Conservation (phyloP, 2,797 vertebrate genomes). For the Neosalanx taihuensis region DNA sequence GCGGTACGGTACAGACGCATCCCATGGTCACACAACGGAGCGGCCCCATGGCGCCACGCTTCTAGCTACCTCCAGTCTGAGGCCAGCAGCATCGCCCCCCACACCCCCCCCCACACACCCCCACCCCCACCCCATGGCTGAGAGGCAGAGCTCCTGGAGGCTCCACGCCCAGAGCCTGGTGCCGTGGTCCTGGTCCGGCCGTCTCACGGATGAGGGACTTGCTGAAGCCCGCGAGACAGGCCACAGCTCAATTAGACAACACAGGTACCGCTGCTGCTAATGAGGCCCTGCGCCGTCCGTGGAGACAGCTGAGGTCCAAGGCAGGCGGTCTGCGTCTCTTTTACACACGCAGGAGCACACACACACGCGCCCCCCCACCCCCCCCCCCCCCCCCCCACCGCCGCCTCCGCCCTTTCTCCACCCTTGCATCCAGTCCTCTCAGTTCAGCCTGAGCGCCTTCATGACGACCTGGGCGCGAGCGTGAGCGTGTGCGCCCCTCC, state of each 20-base stretch:
- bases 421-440: constrained; percentile 48
- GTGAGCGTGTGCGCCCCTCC: constrained; percentile 24
- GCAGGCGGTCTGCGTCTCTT: background rate
- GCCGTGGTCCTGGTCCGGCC: constrained; percentile 38
- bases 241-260: constrained; percentile 65
- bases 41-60: too few relatives aligned
- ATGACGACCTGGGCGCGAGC: constrained; percentile 31
- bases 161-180: too few relatives aligned
- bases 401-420: constrained; percentile 2
- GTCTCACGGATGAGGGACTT: constrained; percentile 65
- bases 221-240: constrained; percentile 41
- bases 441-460: constrained; percentile 68
- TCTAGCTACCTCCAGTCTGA: too few relatives aligned
- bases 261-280: constrained; percentile 52
- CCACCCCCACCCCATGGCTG: too few relatives aligned
- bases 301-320: constrained; percentile 55
- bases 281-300: constrained; percentile 56
- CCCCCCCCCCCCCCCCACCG: constrained; percentile 13
- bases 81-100: too few relatives aligned
- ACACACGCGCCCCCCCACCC: constrained; percentile 21
- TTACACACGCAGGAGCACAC: constrained; percentile 14
- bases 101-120: too few relatives aligned
- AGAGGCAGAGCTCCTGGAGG: too few relatives aligned
- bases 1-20: too few relatives aligned
- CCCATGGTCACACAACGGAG: too few relatives aligned